phyloP scores from a whole-genome alignment of 2,113 vertebrate species.

The Halichoerus grypus region DNA sequence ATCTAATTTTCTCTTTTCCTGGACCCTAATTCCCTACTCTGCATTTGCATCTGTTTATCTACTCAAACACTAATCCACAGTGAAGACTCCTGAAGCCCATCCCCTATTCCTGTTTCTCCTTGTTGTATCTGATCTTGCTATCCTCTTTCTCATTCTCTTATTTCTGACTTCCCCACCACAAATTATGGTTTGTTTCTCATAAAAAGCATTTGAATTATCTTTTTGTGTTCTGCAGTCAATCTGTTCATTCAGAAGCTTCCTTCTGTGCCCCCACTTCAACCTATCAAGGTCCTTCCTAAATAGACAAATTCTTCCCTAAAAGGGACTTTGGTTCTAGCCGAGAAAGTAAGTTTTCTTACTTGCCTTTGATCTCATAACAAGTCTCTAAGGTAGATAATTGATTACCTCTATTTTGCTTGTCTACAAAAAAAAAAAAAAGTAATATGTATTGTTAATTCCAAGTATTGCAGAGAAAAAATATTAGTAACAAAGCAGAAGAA shows the following conservation, averaged over 20 bases:
- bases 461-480: background rate
- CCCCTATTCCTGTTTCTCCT: background rate
- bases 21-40: background rate
- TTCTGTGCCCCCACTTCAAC: rapidly evolving
- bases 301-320: background rate
- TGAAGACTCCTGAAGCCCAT: background rate
- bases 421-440: background rate
- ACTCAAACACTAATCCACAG: background rate
- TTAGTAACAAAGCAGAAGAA: background rate
- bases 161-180: background rate
- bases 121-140: background rate
- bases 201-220: background rate
- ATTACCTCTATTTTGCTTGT: background rate
- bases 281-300: background rate
- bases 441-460: background rate
- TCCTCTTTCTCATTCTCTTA: background rate
- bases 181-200: background rate
- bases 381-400: background rate
- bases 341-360: constrained; percentile 38
- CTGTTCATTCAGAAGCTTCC: background rate
- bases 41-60: background rate
- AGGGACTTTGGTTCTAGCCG: background rate
- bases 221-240: background rate
- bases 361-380: background rate
- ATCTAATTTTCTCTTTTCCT: background rate